These are phyloP conservation scores for Tinea trinotella DNA, from an alignment of 2,888 invertebrate species.

Conservation along the genomic window DNA sequence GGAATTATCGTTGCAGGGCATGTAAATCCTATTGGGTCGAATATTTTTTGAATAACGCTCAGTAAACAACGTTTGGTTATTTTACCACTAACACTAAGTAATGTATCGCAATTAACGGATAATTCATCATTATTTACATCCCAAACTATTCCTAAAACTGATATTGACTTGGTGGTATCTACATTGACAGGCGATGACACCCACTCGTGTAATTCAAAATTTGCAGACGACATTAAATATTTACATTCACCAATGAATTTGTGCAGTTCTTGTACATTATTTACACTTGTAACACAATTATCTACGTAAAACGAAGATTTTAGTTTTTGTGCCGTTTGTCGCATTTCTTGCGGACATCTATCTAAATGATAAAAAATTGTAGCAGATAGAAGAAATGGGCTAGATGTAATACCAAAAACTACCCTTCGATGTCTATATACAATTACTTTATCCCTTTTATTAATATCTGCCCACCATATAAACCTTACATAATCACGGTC, in stretches of 20 bases:
- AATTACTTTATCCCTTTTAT: not conserved
- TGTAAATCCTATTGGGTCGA: not conserved
- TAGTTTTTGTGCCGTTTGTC: conserved; percentile 17
- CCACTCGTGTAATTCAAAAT: conserved; percentile 23
- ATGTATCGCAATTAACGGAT: too few species aligned
- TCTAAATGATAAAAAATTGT: conserved; percentile 19
- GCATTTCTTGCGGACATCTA: not conserved
- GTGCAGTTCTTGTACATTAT: conserved; percentile 16
- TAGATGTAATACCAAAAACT: conserved; percentile 20
- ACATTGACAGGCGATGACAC: conserved; percentile 16
- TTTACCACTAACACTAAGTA: not conserved
- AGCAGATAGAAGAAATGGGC: conserved; percentile 19
- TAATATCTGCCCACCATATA: conserved; percentile 25
- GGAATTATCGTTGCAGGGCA: not conserved
- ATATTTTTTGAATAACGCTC: not conserved
- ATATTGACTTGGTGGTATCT: too few species aligned
- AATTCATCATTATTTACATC: conserved; percentile 14
- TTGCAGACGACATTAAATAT: conserved; percentile 20
- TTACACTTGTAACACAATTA: too few species aligned
- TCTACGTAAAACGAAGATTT: too few species aligned
- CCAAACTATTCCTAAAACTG: conserved; percentile 21
- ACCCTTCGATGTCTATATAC: conserved; percentile 18
- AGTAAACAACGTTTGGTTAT: not conserved
- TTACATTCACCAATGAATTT: conserved; percentile 22
- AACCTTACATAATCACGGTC: conserved; percentile 30